Evolutionary conservation across 1,140 invertebrate species (phyloP), one percentile per base, ranked within the genome.

Genomic region (Halotydeus destructor): DNA sequence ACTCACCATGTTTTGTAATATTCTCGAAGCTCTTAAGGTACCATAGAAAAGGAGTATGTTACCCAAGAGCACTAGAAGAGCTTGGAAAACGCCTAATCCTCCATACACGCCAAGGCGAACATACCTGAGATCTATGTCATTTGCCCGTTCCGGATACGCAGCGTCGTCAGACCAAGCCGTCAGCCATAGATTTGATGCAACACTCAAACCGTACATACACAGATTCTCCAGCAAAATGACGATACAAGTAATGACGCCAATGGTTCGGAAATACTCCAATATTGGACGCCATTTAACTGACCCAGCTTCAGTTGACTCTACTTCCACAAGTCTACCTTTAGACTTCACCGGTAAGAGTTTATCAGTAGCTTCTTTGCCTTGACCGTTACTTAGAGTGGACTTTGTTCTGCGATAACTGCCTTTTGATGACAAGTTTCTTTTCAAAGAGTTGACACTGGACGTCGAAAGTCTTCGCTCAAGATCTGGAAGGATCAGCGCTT

Each of bases 11-110:
- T n/a, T n/a, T n/a, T n/a, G n/a, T n/a, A n/a, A n/a, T n/a, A n/a
- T n/a, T n/a, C n/a, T n/a, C n/a, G n/a, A n/a, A n/a, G n/a, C n/a
- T n/a, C n/a, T n/a, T n/a, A n/a, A n/a, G n/a, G n/a, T n/a, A n/a
- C n/a, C n/a, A n/a, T n/a, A n/a, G n/a, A n/a, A n/a, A n/a, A 49
- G 12, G 2, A 43, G 6, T 6, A 48, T 28, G 5, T 28, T 39
- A 6, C 37, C 21, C 1, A 26, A 27, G 4, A 49, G 18, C 1
- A 11, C 35, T 14, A 30, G 39, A 11, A 43, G 11, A 38, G 46
- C 44, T 76, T 89, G 83, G 38, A 76, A 76, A 39, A 80, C 56
- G 47, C 84, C 84, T 38, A 88, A 69, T 21, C 69, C 78, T 43
- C 76, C 28, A 5, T 6, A 32, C 5, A 14, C 8, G 19, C 33